These are phyloP conservation scores for Polylopha cassiicola DNA, from an alignment of 2,888 invertebrate genomes.

Conservation along the genomic window DNA sequence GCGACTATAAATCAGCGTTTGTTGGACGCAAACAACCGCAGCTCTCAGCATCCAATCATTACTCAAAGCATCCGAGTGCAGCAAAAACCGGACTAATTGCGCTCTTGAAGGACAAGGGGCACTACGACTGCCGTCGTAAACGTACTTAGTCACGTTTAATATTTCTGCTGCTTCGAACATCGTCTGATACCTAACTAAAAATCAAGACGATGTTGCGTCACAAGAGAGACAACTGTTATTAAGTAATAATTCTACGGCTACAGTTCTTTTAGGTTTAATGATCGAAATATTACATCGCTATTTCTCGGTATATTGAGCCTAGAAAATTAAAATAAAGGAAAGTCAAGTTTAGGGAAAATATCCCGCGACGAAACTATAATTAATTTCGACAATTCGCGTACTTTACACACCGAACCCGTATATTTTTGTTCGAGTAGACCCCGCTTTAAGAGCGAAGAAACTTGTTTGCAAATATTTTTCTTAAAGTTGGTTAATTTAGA, in stretches of 20 bases:
- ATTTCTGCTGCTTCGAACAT: slow-evolving; percentile 57
- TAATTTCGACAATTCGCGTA: slow-evolving; percentile 31
- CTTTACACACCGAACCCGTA: slow-evolving; percentile 40
- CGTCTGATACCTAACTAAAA: slow-evolving; percentile 35
- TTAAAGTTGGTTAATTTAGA: slow-evolving; percentile 57
- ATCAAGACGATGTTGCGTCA: too few species aligned
- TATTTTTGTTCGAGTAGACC: slow-evolving; percentile 37
- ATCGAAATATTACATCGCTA: too few species aligned
- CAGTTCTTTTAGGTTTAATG: too few species aligned
- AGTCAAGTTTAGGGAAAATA: too few species aligned
- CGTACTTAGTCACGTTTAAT: slow-evolving; percentile 72
- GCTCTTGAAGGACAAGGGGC: slow-evolving; percentile 70
- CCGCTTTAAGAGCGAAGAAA: slow-evolving; percentile 41
- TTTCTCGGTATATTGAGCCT: too few species aligned
- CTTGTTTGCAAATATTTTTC: slow-evolving; percentile 55
- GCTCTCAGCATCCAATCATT: slow-evolving; percentile 62
- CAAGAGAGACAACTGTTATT: too few species aligned
- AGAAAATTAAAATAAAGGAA: too few species aligned
- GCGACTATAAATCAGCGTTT: slow-evolving; percentile 63
- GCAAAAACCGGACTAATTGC: slow-evolving; percentile 74
- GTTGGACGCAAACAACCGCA: slow-evolving; percentile 64
- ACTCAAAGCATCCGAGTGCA: slow-evolving; percentile 67
- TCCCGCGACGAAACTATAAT: too few species aligned
- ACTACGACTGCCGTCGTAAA: slow-evolving; percentile 61
- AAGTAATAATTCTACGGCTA: too few species aligned